Conservation (phyloP, 1,140 invertebrate genomes). For the Bactericera cockerelli region DNA sequence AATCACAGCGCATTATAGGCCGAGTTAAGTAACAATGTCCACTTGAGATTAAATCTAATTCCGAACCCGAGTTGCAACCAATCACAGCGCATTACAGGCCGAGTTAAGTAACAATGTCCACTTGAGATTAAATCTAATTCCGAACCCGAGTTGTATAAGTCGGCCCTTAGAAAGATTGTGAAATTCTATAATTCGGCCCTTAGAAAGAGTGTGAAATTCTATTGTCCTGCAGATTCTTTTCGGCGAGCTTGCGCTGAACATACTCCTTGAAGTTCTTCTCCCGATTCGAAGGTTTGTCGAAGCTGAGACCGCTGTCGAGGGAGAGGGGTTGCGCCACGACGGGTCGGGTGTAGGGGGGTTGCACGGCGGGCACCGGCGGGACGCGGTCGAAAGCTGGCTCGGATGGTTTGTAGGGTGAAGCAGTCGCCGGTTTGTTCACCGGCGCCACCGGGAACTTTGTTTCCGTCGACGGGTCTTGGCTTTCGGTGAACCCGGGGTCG, state of each 20-base stretch:
- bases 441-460: not conserved
- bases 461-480: not conserved
- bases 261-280: not conserved
- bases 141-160: too few species aligned
- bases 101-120: too few species aligned
- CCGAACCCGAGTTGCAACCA: too few species aligned
- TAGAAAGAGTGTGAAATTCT: not conserved
- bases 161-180: too few species aligned
- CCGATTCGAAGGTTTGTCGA: not conserved
- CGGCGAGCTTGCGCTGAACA: not conserved
- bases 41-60: too few species aligned
- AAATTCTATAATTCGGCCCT: too few species aligned
- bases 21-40: too few species aligned
- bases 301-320: not conserved
- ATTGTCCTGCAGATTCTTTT: slow-evolving; percentile 3
- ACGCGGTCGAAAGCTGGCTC: not conserved
- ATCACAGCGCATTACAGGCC: too few species aligned
- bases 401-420: not conserved
- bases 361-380: not conserved
- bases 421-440: not conserved
- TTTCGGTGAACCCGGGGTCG: not conserved
- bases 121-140: too few species aligned
- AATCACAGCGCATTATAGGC: too few species aligned
- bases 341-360: not conserved
- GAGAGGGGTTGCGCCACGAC: not conserved